Evolutionary conservation across 2,113 vertebrate species (phyloP), one percentile per base, ranked within the genome.

Genomic region (Sylvicapra grimmia): DNA sequence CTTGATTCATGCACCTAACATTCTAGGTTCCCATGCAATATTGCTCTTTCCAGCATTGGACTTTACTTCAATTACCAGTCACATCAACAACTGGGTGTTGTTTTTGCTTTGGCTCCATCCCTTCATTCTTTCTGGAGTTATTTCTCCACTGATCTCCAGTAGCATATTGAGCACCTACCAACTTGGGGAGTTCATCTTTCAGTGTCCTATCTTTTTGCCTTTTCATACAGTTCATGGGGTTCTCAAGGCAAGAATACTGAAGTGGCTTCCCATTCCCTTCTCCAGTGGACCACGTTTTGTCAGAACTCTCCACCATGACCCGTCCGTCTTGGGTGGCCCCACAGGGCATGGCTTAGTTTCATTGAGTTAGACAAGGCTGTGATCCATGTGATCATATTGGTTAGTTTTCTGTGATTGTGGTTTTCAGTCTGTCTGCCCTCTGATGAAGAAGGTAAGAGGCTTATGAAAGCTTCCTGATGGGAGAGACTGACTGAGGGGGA

Each of bases 241-340:
- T 58, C 56, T 58, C 23, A 58, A 58, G 56, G 56, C 56, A 58
- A 58, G 56, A 59, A 59, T 59, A 27, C 58, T 59, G 25, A 59
- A 59, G 25, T 59, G 58, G 58, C 5, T 59, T 59, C 10, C 58
- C 58, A 59, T 27, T 59, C 25, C 58, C 58, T 59, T 59, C 58
- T 59, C 25, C 25, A 59, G 25, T 27, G 19, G 68, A 40, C 68
- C 10, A 23, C 3, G 1, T 72, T 72, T 12, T 40, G n/a, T 72
- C 68, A 72, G n/a, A 72, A 3, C 19, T 23, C 68, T 72, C n/a
- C n/a, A 40, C n/a, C n/a, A 23, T 72, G 19, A 40, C 19, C n/a
- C 1, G 0, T 12, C 19, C 1, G 0, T 23, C n/a, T 68, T 72
- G 68, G n/a, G 19, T 72, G 68, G n/a, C n/a, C 68, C 68, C 10